Base-by-base conservation (phyloP, 2,888 invertebrate species). In the Mellilla xanthometata region DNA sequence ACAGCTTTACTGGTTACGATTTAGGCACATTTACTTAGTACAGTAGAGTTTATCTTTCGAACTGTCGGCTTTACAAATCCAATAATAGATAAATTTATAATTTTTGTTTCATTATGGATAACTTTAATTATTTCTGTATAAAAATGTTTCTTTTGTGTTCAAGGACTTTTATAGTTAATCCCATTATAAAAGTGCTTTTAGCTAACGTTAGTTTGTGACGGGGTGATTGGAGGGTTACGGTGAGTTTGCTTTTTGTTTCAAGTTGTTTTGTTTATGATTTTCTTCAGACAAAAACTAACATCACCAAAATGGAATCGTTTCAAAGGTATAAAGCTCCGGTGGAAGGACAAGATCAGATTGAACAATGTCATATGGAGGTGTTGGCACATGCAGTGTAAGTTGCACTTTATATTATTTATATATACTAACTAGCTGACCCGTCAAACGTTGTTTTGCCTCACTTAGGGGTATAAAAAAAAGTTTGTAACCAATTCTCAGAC, bases 281-380 rank as follows among this genome's bases (percentile, higher is more conserved):
- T 92, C 93, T 80, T 72, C 92, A 98, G 97, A 92, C 99, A 99
- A 91, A 99, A 99, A 91, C 91, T 99, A 86, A 99, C 99, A 49
- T 99, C 99, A 56, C 99, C 99, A 54, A 99, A 99, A 93, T 99
- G 99, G 99, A 99, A 99, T 91, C 95, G 98, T 74, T 99, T 99
- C 92, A 97, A 99, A 91, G 99, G 99, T 57, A 95, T 99, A 72
- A 95, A 98, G 70, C 91, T 99, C 55, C 93, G 97, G 68, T 97
- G 99, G 96, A 99, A 99, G 88, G 99, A 99, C 91, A 98, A 99
- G 91, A 99, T 99, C 73, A 94, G 99, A 63, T 91, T 99, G 68
- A 99, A 99, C 93, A 99, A 99, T 89, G 98, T 99, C 64, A 99
- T 99, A 74, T 99, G 99, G 99, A 93, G 99, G 79, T 99, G 99